phyloP scores from a whole-genome alignment of 2,797 vertebrate genomes.

The Peromyscus eremicus region DNA sequence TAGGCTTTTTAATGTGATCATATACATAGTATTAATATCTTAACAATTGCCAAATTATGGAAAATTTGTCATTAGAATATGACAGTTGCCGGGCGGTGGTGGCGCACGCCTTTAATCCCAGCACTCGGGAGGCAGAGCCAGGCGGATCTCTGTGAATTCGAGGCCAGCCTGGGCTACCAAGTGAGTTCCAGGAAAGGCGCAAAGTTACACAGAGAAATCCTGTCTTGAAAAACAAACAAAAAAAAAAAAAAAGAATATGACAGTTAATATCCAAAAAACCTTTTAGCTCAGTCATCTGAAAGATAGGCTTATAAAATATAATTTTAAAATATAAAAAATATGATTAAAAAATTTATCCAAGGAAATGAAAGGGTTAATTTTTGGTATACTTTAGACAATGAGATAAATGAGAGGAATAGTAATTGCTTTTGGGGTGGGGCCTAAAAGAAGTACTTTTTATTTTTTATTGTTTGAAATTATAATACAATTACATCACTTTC shows the following conservation, averaged over 20 bases:
- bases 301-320: not conserved
- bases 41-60: not conserved
- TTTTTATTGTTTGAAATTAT: not conserved
- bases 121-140: too few relatives aligned
- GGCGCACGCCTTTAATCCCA: too few relatives aligned
- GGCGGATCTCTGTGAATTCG: too few relatives aligned
- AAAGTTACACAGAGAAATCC: too few relatives aligned
- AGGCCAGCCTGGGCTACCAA: too few relatives aligned
- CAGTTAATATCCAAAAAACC: not conserved
- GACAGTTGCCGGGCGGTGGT: too few relatives aligned
- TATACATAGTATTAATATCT: not conserved
- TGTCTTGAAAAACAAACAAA: too few relatives aligned
- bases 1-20: not conserved
- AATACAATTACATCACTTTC: not conserved
- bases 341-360: not conserved
- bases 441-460: not conserved
- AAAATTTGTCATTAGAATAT: too few relatives aligned
- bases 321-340: not conserved
- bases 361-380: conserved; percentile 1
- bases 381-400: not conserved
- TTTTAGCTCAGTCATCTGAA: not conserved
- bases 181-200: too few relatives aligned
- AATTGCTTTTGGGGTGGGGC: not conserved
- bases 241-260: too few relatives aligned
- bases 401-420: not conserved